A percentile compares a stretch with the other conserved stretches of the same genome.
Evolutionary conservation across 2,888 invertebrate species (phyloP).

Genomic region (Leucophenga maculata): DNA sequence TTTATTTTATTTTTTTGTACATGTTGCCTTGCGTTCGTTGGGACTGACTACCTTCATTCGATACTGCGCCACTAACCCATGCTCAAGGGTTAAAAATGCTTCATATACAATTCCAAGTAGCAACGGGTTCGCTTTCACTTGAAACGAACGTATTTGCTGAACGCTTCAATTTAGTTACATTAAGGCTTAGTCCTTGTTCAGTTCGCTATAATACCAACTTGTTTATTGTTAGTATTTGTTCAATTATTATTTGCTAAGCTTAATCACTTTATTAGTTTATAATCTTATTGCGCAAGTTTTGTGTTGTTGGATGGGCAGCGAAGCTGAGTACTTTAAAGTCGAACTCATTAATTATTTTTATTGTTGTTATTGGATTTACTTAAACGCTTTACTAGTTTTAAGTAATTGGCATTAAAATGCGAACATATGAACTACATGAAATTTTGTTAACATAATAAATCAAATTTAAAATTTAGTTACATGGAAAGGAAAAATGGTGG

Average conservation of each 20-base stretch:
- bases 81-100: too few species aligned
- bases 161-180: conserved; percentile 29
- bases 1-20: neutral
- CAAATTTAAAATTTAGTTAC: too few species aligned
- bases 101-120: neutral
- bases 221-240: conserved; percentile 44
- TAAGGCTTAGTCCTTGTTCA: conserved; percentile 20
- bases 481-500: too few species aligned
- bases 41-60: neutral
- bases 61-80: neutral
- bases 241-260: conserved; percentile 47
- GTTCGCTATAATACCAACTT: conserved; percentile 31
- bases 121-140: neutral
- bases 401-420: too few species aligned
- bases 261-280: conserved; percentile 39
- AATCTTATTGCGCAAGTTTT: conserved; percentile 31
- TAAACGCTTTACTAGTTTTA: too few species aligned
- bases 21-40: neutral
- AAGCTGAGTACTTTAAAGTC: too few species aligned
- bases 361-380: too few species aligned
- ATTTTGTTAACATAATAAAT: too few species aligned
- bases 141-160: conserved; percentile 36
- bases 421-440: too few species aligned
- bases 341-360: too few species aligned
- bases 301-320: too few species aligned